Base-by-base conservation (phyloP, 2,888 invertebrate species). In the Oscheius myriophilus region DNA sequence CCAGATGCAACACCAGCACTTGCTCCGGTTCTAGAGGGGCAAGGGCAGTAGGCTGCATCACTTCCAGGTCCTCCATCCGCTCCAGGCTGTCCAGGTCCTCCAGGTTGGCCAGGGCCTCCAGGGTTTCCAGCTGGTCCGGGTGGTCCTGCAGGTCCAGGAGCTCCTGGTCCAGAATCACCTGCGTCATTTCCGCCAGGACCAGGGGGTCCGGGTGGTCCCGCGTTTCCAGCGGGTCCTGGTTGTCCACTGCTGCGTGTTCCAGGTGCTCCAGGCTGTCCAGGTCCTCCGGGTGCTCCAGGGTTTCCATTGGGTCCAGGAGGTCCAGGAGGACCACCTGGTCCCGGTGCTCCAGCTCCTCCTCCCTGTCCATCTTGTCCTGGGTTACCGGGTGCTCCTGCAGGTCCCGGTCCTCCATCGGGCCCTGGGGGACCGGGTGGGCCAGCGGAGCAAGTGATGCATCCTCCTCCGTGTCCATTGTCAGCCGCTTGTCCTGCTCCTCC, bases 161-260 rank as follows among this genome's bases (percentile, higher is more conserved):
- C 61, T 49, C 61, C 61, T 49, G 11, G 41, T 12, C 33, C 33
- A 33, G 33, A 33, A 33, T 33, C 9, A 9, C 33, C 33, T 6
- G 33, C 9, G 33, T 33, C 33, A 9, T 33, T 33, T 33, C 33
- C 33, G 33, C 49, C 61, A 26, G 61, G 61, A 26, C 61, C 61
- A n/a, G 61, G 33, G 26, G 61, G 23, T 61, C 61, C 61, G 33
- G 61, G 23, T 16, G 61, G 33, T 25, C 61, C 61, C 26, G 61
- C 49, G 26, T 25, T 9, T 25, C 61, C 61, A 33, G 61, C 46
- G 1, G 61, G 61, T n/a, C 61, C 61, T n/a, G 61, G 61, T 7
- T 33, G 49, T 1, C 57, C 53, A 54, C 53, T 26, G 26, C 53
- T 39, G 12, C 39, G 25, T 26, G 23, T n/a, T 54, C 33, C 39